Evolutionary conservation across 2,888 invertebrate genomes (phyloP), one percentile per base, ranked within the genome.

Genomic region (Eumerus sabulonum): DNA sequence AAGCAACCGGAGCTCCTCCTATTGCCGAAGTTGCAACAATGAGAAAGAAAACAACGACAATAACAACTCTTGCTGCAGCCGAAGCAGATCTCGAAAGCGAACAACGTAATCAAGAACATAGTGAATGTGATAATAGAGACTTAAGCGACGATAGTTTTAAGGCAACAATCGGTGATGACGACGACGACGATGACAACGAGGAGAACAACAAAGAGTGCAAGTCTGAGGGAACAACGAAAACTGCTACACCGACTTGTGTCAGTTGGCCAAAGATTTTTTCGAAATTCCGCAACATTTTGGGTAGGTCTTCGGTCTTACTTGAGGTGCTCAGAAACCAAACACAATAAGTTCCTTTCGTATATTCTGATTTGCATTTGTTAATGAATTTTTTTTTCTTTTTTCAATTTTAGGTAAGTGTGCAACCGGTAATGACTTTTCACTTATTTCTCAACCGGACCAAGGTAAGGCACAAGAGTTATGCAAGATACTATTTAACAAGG

Each of bases 211-310:
- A 59, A 13, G 56, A 60, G 36, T 56, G 56, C 47, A 48, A 67
- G 44, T 27, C 84, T 38, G 84, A 84, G 66, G 66, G 82, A 73
- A 70, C 83, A 72, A 79, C 54, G 1, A 76, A 59, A 9, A 68
- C 62, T 18, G 57, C 83, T 81, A 85, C 87, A 51, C 85, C 85
- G 70, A 85, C 87, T 76, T 89, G 89, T 83, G 86, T 88, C 77
- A 89, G 87, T 83, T 89, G 88, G 88, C 86, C 85, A 51, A 83
- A 82, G 44, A 72, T 84, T 27, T 83, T 82, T 59, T 81, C 79
- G 40, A 84, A 84, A 76, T 79, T 84, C 56, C 82, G 79, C 36
- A 82, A 82, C 60, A 79, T 82, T 50, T 72, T 84, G 63, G 77
- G 79, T 79, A 79, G 17, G 79, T 74, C 14, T n/a, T 40, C 11